These are phyloP conservation scores for Pithys albifrons DNA, from an alignment of 2,113 vertebrate genomes.

Conservation along the genomic window DNA sequence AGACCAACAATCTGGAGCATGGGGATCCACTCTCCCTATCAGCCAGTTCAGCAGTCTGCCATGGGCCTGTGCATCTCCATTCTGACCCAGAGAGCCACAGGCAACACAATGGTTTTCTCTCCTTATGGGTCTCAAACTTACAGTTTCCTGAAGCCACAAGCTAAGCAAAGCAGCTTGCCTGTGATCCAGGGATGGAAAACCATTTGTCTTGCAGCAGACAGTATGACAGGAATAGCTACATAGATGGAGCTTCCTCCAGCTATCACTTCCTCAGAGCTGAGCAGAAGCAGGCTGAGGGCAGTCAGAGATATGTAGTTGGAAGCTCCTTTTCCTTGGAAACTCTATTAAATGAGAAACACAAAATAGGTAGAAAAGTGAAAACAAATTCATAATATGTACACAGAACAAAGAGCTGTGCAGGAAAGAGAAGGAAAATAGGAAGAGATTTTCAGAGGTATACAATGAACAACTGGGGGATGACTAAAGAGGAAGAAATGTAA, in stretches of 20 bases:
- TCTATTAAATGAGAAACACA: neutral
- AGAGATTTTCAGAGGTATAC: neutral
- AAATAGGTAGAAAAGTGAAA: neutral
- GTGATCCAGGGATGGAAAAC: neutral
- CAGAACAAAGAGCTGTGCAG: neutral
- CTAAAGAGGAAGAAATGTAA: neutral
- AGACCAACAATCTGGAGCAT: neutral
- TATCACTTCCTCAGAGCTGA: neutral
- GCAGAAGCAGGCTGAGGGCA: neutral
- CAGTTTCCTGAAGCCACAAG: neutral
- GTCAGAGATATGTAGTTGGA: neutral
- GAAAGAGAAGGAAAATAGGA: neutral
- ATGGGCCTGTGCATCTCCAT: neutral
- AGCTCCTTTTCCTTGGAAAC: neutral
- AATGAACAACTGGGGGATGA: neutral
- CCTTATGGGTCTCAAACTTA: neutral
- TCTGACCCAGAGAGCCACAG: neutral
- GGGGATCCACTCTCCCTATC: neutral
- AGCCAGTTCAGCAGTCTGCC: neutral
- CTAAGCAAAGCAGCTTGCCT: neutral
- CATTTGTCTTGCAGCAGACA: neutral
- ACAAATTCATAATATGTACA: neutral
- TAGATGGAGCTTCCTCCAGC: neutral
- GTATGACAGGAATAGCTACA: neutral
- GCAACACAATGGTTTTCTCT: neutral